A percentile compares a stretch with the other conserved stretches of the same genome.
Conservation (phyloP, 2,113 vertebrate genomes). For the Lepisosteus osseus region DNA sequence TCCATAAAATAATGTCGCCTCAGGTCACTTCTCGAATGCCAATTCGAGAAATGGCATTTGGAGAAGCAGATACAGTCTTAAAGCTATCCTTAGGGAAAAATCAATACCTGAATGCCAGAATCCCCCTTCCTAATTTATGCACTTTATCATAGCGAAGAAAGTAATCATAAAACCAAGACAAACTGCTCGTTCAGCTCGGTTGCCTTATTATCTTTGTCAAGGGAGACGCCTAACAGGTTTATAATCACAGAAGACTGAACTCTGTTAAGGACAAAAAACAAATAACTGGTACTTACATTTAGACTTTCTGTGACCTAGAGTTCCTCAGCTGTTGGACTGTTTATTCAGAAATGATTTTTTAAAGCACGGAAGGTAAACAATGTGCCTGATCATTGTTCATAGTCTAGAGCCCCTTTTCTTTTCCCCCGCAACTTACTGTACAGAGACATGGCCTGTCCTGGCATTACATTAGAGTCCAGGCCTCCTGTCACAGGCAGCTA, state of each 20-base stretch:
- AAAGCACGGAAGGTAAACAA: too few relatives aligned
- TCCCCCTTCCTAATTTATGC: background rate
- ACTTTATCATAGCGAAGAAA: background rate
- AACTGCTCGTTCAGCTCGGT: slow-evolving; percentile 13
- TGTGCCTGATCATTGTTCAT: too few relatives aligned
- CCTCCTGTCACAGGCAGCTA: slow-evolving; percentile 43
- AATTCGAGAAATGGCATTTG: background rate
- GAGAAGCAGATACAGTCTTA: background rate
- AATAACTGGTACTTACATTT: slow-evolving; percentile 52
- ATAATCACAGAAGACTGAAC: slow-evolving; percentile 24
- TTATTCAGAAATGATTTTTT: too few relatives aligned
- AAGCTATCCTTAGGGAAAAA: background rate
- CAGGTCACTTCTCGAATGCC: background rate
- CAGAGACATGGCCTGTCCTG: slow-evolving; percentile 15
- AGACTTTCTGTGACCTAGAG: slow-evolving; percentile 16
- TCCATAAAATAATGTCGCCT: background rate
- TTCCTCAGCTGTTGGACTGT: background rate
- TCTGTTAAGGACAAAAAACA: slow-evolving; percentile 15
- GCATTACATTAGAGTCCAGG: slow-evolving; percentile 38
- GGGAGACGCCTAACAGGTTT: slow-evolving; percentile 36
- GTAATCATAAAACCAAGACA: background rate
- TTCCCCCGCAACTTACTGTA: too few relatives aligned
- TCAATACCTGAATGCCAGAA: background rate
- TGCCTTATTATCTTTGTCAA: slow-evolving; percentile 21
- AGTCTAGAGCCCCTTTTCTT: too few relatives aligned